A percentile compares a stretch with the other conserved stretches of the same genome.
These are phyloP conservation scores for Sander lucioperca DNA, from an alignment of 2,113 vertebrate genomes.

Conservation along the genomic window DNA sequence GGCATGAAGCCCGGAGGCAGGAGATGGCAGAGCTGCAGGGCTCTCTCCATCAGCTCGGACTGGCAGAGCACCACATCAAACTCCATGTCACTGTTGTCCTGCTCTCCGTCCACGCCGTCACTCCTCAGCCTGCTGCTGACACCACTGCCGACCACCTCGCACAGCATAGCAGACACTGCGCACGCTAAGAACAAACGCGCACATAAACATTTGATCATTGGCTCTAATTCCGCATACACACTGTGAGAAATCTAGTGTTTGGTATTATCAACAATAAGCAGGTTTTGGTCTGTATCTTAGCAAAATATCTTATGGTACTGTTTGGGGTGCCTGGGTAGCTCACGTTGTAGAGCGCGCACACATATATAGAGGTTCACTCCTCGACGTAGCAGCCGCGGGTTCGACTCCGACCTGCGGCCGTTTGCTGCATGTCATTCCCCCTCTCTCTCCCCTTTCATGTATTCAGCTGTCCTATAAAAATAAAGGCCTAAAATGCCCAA, in stretches of 20 bases:
- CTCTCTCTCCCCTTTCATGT: too few relatives aligned
- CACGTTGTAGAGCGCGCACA: too few relatives aligned
- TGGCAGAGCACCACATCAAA: slow-evolving; percentile 85
- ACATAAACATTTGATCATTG: background rate
- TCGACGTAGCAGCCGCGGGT: too few relatives aligned
- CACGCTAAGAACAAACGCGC: slow-evolving; percentile 83
- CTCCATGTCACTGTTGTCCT: slow-evolving; percentile 71
- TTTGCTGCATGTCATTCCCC: too few relatives aligned
- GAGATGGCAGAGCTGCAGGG: slow-evolving; percentile 88
- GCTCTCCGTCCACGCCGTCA: slow-evolving; percentile 49
- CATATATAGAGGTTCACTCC: too few relatives aligned
- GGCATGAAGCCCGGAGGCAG: slow-evolving; percentile 88
- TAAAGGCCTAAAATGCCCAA: too few relatives aligned
- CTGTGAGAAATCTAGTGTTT: background rate
- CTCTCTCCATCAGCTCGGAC: slow-evolving; percentile 85
- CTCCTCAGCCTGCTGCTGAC: slow-evolving; percentile 58
- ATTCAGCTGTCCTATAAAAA: too few relatives aligned
- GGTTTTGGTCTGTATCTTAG: background rate
- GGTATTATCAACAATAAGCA: background rate
- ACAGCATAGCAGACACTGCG: slow-evolving; percentile 87
- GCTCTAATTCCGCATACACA: background rate
- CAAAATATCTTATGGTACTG: background rate
- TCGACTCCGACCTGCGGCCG: too few relatives aligned
- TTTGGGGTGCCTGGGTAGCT: background rate
- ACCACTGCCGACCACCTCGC: slow-evolving; percentile 78